Base-by-base conservation (phyloP, 2,113 vertebrate genomes). In the Sceloporus undulatus region DNA sequence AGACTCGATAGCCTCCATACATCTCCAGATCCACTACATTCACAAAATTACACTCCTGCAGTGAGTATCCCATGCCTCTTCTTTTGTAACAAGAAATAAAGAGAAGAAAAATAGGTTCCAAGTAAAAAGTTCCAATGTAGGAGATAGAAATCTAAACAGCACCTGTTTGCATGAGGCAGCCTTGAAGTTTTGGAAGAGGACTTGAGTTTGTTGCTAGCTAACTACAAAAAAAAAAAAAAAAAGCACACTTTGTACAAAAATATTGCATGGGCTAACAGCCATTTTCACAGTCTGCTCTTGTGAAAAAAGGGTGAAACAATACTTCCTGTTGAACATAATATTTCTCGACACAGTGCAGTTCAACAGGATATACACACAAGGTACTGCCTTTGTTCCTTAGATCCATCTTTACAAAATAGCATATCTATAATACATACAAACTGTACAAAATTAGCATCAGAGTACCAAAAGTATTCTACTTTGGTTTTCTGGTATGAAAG, bases 381-480 rank as follows among this genome's bases (percentile, higher is more conserved):
- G 90, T 66, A 80, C 92, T 86, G 89, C 91, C 90, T 91, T 84
- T 86, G 93, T 94, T 93, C 85, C 89, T 92, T 91, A 91, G 70
- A 73, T 91, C 92, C 89, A 85, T 34, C 88, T 95, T 92, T 93
- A 95, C 91, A 94, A 92, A 95, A 92, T 84, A 94, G 89, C 90
- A 92, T 83, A 81, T 56, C 89, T 82, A 92, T 48, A 0, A 91
- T 88, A 91, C 91, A 87, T 90, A 93, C 70, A 93, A 90, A 93
- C 95, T 94, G 95, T 94, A 95, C 95, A 95, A 95, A 96, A 95
- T 94, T 94, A 94, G 92, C 92, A 94, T 86, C 78, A 84, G 90
- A 87, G 94, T 86, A 91, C 95, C 94, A 95, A 91, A 95, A 92
- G 92, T 59, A 84, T 81, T 91, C 94, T 91, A 92, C 94, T 97